Evolutionary conservation across 2,888 invertebrate species (phyloP).

Genomic region (Tridacna crocea): DNA sequence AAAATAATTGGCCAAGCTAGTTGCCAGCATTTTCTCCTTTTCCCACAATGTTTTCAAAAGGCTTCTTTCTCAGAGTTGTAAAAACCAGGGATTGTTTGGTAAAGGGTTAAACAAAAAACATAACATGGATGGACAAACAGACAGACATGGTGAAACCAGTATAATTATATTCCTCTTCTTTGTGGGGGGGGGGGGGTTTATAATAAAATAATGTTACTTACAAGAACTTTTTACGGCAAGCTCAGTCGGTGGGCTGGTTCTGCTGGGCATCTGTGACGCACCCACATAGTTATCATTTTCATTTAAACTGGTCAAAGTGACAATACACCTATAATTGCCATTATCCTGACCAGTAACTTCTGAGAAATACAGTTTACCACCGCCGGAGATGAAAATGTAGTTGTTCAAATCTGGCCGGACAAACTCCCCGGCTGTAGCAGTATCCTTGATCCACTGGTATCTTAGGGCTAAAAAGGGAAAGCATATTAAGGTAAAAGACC

Average conservation of each 20-base stretch:
- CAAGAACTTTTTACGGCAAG: conserved; percentile 68
- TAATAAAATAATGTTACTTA: conserved; percentile 47
- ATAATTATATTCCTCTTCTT: too few relatives aligned
- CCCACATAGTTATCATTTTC: conserved; percentile 71
- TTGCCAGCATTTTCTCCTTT: too few relatives aligned
- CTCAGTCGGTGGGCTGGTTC: conserved; percentile 72
- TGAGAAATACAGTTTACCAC: conserved; percentile 98
- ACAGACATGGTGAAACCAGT: too few relatives aligned
- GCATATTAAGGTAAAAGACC: background rate
- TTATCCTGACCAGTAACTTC: conserved; percentile 92
- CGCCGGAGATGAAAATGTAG: conserved; percentile 94
- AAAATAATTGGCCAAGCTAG: too few relatives aligned
- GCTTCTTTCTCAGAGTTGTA: too few relatives aligned
- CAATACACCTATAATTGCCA: conserved; percentile 76
- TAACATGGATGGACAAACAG: too few relatives aligned
- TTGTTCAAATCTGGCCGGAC: conserved; percentile 94
- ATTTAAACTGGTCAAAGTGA: conserved; percentile 67
- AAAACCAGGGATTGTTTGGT: too few relatives aligned
- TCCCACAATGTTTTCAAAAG: too few relatives aligned
- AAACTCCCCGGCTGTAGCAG: conserved; percentile 84
- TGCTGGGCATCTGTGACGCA: conserved; percentile 58
- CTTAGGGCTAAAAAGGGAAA: conserved; percentile 57
- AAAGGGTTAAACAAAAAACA: too few relatives aligned
- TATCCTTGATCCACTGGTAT: conserved; percentile 87
- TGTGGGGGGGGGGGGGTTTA: too few relatives aligned